Evolutionary conservation across 2,888 invertebrate species (phyloP), one percentile per base, ranked within the genome.

Genomic region (Thecocarcelia acutangulata): DNA sequence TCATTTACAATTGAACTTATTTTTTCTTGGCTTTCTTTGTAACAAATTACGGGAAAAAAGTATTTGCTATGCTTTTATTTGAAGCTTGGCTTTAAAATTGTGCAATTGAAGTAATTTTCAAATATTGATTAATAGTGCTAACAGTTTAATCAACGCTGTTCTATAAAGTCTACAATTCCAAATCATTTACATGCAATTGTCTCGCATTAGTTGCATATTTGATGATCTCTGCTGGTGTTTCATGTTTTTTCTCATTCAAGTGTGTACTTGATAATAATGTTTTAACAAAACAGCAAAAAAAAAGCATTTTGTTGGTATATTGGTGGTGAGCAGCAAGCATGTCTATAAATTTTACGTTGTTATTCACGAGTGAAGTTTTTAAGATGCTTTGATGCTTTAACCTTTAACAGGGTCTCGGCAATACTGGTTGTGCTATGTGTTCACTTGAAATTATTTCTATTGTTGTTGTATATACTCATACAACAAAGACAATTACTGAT

Each of bases 351-450:
- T 33, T 19, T 48, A 8, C 11, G n/a, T 6, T 59, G 19, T 52
- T 3, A 75, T 83, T 75, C 72, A 75, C 72, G 72, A 63, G 28
- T 52, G 8, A 9, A 8, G 8, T 33, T 33, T 3, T 33, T 28
- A 75, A 70, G 24, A 61, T 66, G 69, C 63, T 48, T 80, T 83
- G 83, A 81, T 64, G 72, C 72, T 83, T 83, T 83, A 73, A 78
- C 81, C 83, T 83, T 83, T 83, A 76, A 54, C 78, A 81, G 83
- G 83, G 81, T 81, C 81, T 83, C 58, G 73, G 64, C 59, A 74
- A 77, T 69, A 50, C 58, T 69, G 61, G 13, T 48, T 44, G 48
- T 21, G 28, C 48, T 48, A 70, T 42, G 24, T 40, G 40, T 19
- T 13, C 17, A 40, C 68, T 74, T 56, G 8, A 40, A 13, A 40